Evolutionary conservation across 2,113 vertebrate genomes (phyloP).

Genomic region (Vidua chalybeata): DNA sequence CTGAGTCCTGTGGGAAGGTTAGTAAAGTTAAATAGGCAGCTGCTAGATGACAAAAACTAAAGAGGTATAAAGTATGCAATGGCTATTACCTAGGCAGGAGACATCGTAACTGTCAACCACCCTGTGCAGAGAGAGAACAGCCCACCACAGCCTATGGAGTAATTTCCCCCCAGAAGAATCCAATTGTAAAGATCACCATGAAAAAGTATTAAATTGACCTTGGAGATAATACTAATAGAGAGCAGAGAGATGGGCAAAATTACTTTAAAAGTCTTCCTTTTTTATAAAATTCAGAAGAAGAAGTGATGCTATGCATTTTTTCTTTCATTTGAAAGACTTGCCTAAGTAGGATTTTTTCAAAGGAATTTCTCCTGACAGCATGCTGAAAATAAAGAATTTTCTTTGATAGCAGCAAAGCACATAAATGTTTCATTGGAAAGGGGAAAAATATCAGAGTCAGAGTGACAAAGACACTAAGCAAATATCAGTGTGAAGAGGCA

Average conservation of each 20-base stretch:
- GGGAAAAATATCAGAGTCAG: background rate
- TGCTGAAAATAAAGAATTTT: conserved; percentile 11
- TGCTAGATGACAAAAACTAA: background rate
- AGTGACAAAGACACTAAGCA: background rate
- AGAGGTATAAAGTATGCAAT: background rate
- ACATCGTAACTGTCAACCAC: background rate
- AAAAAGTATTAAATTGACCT: background rate
- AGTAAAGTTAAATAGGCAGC: background rate
- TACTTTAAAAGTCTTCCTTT: no score
- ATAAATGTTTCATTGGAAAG: conserved; percentile 37
- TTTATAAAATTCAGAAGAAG: background rate
- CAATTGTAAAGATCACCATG: background rate
- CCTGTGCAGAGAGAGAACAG: background rate
- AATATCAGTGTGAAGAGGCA: conserved; percentile 15
- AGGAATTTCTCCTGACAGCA: background rate
- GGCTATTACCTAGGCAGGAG: background rate
- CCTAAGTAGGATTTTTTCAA: conserved; percentile 12
- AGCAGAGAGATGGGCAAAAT: background rate
- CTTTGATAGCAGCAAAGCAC: conserved; percentile 37
- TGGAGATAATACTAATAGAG: background rate
- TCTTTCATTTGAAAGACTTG: background rate
- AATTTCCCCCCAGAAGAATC: background rate
- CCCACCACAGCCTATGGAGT: background rate
- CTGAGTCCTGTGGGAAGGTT: background rate
- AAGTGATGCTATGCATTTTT: background rate